Evolutionary conservation across 1,140 invertebrate genomes (phyloP).

Genomic region (Helicoverpa armigera): DNA sequence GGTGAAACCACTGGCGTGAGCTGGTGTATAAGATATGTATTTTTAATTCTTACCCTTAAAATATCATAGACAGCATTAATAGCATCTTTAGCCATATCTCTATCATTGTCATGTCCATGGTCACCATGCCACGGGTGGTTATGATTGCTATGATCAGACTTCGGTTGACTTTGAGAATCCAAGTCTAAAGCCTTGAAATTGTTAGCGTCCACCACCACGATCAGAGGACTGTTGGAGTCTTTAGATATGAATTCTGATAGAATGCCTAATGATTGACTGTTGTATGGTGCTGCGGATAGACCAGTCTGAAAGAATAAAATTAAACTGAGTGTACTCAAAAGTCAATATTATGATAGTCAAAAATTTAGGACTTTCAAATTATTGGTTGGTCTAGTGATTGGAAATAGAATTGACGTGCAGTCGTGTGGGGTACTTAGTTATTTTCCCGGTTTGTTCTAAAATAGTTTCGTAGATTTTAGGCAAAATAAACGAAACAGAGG

Average conservation of each 20-base stretch:
- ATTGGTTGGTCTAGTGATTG: too few relatives aligned
- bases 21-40: too few relatives aligned
- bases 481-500: too few relatives aligned
- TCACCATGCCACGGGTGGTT: too few relatives aligned
- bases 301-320: conserved; percentile 2
- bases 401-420: too few relatives aligned
- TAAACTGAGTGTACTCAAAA: too few relatives aligned
- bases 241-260: background rate
- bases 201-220: background rate
- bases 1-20: too few relatives aligned
- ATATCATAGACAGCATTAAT: background rate
- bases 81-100: background rate
- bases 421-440: too few relatives aligned
- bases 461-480: too few relatives aligned
- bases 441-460: too few relatives aligned
- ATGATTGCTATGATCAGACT: background rate
- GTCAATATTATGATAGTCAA: too few relatives aligned
- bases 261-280: background rate
- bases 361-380: too few relatives aligned
- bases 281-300: background rate
- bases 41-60: conserved; percentile 6
- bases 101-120: background rate
- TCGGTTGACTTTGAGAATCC: background rate
- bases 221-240: background rate
- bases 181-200: background rate